Evolutionary conservation across 2,113 vertebrate genomes (phyloP).

Genomic region (Corythornis cristatus): DNA sequence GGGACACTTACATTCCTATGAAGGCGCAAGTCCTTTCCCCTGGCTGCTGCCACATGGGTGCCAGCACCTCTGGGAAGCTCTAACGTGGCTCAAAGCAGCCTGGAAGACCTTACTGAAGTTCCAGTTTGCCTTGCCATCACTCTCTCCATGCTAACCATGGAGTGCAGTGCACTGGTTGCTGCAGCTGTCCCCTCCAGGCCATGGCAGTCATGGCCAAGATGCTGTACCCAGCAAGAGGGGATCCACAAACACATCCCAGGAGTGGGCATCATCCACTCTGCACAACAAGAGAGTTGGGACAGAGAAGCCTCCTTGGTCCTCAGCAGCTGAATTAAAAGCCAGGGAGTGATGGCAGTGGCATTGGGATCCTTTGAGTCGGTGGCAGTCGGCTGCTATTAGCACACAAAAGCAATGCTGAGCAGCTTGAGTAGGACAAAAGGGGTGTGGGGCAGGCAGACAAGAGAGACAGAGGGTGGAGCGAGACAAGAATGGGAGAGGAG

Average conservation of each 20-base stretch:
- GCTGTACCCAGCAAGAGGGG: neutral
- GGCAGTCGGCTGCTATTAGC: neutral
- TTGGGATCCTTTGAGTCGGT: neutral
- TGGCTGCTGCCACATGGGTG: neutral
- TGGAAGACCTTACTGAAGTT: neutral
- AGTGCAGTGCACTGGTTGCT: accelerated
- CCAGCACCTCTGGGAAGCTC: neutral
- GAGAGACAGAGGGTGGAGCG: conserved; percentile 45
- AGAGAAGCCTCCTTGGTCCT: neutral
- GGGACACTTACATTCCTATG: accelerated
- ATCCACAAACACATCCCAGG: accelerated
- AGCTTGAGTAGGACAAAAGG: conserved; percentile 48
- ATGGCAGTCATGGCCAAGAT: accelerated
- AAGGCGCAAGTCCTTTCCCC: neutral
- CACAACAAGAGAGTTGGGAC: accelerated
- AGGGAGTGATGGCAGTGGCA: neutral
- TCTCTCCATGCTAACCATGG: accelerated
- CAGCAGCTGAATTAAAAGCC: neutral
- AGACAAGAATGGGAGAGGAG: conserved; percentile 48
- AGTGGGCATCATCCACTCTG: accelerated
- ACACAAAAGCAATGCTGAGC: conserved; percentile 44
- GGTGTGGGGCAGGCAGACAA: conserved; percentile 32
- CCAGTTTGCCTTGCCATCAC: neutral
- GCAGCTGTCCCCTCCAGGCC: neutral
- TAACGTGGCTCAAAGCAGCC: neutral